Evolutionary conservation across 2,888 invertebrate genomes (phyloP), one percentile per base, ranked within the genome.

Genomic region (Drosophila ustulata): DNA sequence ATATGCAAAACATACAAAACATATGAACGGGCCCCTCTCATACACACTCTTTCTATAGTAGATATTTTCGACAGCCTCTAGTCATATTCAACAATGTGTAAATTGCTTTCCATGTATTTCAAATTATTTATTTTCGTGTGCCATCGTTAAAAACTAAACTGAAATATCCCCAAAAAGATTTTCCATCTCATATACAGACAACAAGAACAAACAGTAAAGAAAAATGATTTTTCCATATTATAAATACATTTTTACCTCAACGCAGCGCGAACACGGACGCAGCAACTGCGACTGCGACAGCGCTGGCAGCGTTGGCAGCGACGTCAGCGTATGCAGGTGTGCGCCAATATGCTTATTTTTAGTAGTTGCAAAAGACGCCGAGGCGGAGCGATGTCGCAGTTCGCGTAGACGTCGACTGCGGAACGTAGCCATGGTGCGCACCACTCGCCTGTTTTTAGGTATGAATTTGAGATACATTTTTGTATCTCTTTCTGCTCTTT

Each of bases 211-310:
- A n/a, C 23, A 7, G 34, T 41, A 32, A 56, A 61, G 67, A 72
- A 71, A 82, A 82, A 85, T 82, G 18, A 70, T 82, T 78, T 88
- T 83, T 88, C 83, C 87, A 84, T 82, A 88, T 88, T 84, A 80
- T 71, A 84, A 84, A 84, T 84, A 84, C 39, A 86, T 84, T 84
- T 84, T 88, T 84, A 84, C 83, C 83, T 84, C 89, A 88, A 75
- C 86, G 64, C 51, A 63, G 11, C 34, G 34, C 34, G 3, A 59
- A 32, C 26, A 52, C 13, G 34, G 23, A 50, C 50, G 55, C 34
- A 53, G 23, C 55, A 23, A 45, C 43, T 23, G 30, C 32, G 58
- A 49, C 25, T 30, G 45, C 39, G 25, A 45, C 61, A 68, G 7
- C 39, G 63, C 45, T 23, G 47, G 41, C 41, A 18, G 34, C 64